Evolutionary conservation across 30 jellyfish, hydroid and myxozoan genomes (phyloP).

Genomic region (Turritopsis rubra): DNA sequence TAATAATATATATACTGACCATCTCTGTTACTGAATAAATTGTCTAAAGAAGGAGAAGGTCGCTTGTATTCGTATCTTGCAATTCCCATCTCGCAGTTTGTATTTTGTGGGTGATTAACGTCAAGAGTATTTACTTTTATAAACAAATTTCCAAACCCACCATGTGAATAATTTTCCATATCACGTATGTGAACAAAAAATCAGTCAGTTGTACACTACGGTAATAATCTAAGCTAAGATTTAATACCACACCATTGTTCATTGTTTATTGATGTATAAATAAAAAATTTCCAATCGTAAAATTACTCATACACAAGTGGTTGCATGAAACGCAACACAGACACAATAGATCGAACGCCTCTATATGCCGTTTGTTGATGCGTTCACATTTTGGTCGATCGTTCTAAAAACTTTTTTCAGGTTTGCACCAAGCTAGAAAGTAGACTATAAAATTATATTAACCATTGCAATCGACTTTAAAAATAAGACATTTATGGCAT

Average conservation of each 20-base stretch:
- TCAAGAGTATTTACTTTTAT: neutral
- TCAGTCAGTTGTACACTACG: neutral
- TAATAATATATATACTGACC: constrained; percentile 64
- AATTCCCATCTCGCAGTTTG: constrained; percentile 10
- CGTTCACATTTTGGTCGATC: neutral
- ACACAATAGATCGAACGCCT: neutral
- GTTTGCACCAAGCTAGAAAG: neutral
- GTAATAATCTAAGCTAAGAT: neutral
- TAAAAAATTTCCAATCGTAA: neutral
- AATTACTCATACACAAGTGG: neutral
- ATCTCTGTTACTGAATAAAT: constrained; percentile 77
- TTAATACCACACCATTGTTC: neutral
- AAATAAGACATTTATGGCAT: neutral
- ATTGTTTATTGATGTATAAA: neutral
- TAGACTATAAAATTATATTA: neutral
- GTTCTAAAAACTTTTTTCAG: neutral
- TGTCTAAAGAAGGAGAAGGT: constrained; percentile 75
- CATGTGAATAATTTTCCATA: constrained; percentile 1
- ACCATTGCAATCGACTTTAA: neutral
- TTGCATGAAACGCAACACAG: neutral
- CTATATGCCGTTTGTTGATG: neutral
- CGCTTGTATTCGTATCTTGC: constrained; percentile 14
- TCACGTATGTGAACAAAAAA: neutral
- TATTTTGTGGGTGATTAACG: neutral
- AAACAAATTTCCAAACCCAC: neutral